Evolutionary conservation across 2,797 vertebrate genomes (phyloP).

Genomic region (Aldrovandia affinis): DNA sequence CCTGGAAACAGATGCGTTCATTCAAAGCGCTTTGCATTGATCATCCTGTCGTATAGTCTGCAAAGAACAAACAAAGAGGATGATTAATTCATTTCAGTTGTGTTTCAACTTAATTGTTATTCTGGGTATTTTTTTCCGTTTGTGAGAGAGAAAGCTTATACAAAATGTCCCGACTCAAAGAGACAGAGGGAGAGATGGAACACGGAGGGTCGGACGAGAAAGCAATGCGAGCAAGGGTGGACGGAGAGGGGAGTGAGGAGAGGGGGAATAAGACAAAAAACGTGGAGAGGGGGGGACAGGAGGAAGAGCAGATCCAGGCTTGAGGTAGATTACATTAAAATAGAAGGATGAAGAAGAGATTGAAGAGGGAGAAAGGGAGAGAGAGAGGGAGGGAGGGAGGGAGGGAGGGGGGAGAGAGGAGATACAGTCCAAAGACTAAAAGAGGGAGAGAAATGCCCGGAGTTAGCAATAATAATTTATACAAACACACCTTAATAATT

Average conservation of each 20-base stretch:
- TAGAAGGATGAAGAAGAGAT: conserved; percentile 59
- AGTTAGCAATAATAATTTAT: conserved; percentile 89
- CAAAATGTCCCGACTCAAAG: neutral
- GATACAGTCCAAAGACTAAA: conserved; percentile 36
- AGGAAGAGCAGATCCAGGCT: conserved; percentile 30
- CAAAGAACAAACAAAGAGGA: neutral
- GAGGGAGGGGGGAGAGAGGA: conserved; percentile 31
- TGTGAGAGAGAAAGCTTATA: conserved; percentile 7
- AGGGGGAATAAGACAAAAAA: conserved; percentile 53
- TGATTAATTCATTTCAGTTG: conserved; percentile 3
- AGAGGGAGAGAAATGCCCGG: conserved; percentile 76
- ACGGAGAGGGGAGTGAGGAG: conserved; percentile 49
- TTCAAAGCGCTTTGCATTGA: neutral
- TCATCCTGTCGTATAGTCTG: neutral
- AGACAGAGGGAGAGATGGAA: neutral
- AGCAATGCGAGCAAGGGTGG: neutral
- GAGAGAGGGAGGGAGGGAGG: conserved; percentile 25
- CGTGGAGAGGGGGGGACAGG: conserved; percentile 10
- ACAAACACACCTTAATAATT: conserved; percentile 90
- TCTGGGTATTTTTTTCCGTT: neutral
- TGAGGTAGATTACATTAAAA: neutral
- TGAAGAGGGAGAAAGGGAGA: conserved; percentile 50
- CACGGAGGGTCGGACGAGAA: neutral
- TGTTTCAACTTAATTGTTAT: conserved; percentile 18
- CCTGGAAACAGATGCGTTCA: neutral